Conservation (phyloP, 2,888 invertebrate genomes). For the Branchellion lobata region DNA sequence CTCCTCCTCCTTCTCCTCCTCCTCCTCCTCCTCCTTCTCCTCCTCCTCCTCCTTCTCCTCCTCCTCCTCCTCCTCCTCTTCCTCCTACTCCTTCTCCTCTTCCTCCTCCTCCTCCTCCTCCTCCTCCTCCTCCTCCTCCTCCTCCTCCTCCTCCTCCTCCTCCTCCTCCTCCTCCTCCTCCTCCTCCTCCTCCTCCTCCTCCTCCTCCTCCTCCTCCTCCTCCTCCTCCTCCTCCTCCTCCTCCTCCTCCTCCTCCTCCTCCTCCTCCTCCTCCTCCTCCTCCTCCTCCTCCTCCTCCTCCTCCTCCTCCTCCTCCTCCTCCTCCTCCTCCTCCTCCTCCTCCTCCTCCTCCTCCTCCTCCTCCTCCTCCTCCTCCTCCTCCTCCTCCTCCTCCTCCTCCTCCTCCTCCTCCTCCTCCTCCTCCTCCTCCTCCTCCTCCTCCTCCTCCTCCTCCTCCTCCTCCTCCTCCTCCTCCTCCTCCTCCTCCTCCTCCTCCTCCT, state of each 20-base stretch:
- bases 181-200: background rate
- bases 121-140: background rate
- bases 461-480: too few relatives aligned
- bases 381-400: background rate
- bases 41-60: background rate
- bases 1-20: background rate
- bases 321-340: slow-evolving; percentile 4
- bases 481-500: too few relatives aligned
- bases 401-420: background rate
- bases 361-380: too few relatives aligned
- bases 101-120: background rate
- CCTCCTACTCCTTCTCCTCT: too few relatives aligned
- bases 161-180: background rate
- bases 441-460: slow-evolving; percentile 5
- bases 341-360: slow-evolving; percentile 19
- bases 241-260: background rate
- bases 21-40: background rate
- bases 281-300: background rate
- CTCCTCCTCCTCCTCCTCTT: background rate
- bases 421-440: slow-evolving; percentile 24
- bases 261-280: background rate
- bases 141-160: background rate
- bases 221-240: background rate
- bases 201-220: background rate
- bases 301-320: background rate